A percentile compares a stretch with the other conserved stretches of the same genome.
phyloP scores from a whole-genome alignment of 2,888 invertebrate species.

The Ophion ventricosus region DNA sequence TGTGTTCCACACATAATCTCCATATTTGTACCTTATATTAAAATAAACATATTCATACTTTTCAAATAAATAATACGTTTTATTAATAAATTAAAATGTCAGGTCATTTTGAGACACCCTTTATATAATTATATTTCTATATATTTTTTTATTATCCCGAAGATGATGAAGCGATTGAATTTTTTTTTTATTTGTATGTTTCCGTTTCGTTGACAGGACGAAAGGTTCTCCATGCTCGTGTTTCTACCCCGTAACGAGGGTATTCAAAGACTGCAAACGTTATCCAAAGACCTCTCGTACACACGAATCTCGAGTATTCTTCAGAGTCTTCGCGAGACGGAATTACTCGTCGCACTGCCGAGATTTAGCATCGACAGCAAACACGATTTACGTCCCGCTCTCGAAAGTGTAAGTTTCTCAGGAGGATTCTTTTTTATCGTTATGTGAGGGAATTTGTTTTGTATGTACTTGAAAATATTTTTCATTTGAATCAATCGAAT shows the following conservation, averaged over 20 bases:
- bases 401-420: slow-evolving; percentile 84
- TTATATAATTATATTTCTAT: too few relatives aligned
- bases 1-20: too few relatives aligned
- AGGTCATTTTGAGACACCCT: too few relatives aligned
- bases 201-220: slow-evolving; percentile 83
- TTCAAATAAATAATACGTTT: too few relatives aligned
- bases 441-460: background rate
- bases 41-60: too few relatives aligned
- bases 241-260: slow-evolving; percentile 85
- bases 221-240: slow-evolving; percentile 87
- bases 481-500: background rate
- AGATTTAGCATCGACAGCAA: slow-evolving; percentile 86
- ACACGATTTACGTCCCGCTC: slow-evolving; percentile 84
- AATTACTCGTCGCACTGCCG: slow-evolving; percentile 86
- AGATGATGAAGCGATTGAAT: background rate
- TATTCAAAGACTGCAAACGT: slow-evolving; percentile 83
- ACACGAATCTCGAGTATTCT: slow-evolving; percentile 84
- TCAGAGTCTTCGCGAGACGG: slow-evolving; percentile 82
- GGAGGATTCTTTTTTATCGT: background rate
- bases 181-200: background rate
- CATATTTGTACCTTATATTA: too few relatives aligned
- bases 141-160: background rate
- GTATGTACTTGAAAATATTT: background rate
- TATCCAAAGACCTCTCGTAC: slow-evolving; percentile 86
- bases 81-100: too few relatives aligned